phyloP scores from a whole-genome alignment of 2,113 vertebrate genomes.

The Semnopithecus entellus region DNA sequence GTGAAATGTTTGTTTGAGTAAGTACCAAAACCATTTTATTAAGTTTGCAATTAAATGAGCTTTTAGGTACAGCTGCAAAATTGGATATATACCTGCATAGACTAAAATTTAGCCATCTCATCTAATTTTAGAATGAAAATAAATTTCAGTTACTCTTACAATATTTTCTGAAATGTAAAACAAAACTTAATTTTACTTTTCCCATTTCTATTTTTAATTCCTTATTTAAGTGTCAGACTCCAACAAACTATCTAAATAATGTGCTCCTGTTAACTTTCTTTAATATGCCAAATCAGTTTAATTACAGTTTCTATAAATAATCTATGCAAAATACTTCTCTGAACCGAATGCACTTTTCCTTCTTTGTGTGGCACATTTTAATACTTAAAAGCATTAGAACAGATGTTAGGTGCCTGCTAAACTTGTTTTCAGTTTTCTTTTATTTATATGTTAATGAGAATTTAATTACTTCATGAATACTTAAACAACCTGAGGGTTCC shows the following conservation, averaged over 20 bases:
- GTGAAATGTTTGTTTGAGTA: background rate
- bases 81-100: background rate
- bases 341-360: slow-evolving; percentile 86
- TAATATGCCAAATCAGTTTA: slow-evolving; percentile 85
- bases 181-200: slow-evolving; percentile 62
- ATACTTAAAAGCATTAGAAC: slow-evolving; percentile 90
- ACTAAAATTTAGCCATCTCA: slow-evolving; percentile 38
- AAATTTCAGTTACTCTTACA: slow-evolving; percentile 54
- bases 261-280: slow-evolving; percentile 80
- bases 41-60: background rate
- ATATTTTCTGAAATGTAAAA: slow-evolving; percentile 68
- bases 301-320: slow-evolving; percentile 89
- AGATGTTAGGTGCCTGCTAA: slow-evolving; percentile 91
- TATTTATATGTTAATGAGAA: slow-evolving; percentile 94
- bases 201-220: slow-evolving; percentile 66
- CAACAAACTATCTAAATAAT: slow-evolving; percentile 76
- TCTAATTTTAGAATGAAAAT: slow-evolving; percentile 1
- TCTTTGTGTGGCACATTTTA: slow-evolving; percentile 84
- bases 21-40: background rate
- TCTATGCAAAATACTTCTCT: slow-evolving; percentile 84
- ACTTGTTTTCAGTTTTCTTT: slow-evolving; percentile 91
- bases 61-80: background rate
- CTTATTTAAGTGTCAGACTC: slow-evolving; percentile 75
- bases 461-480: slow-evolving; percentile 94
- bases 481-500: slow-evolving; percentile 90